phyloP scores from a whole-genome alignment of 1,140 invertebrate genomes.

The Saccostrea echinata region DNA sequence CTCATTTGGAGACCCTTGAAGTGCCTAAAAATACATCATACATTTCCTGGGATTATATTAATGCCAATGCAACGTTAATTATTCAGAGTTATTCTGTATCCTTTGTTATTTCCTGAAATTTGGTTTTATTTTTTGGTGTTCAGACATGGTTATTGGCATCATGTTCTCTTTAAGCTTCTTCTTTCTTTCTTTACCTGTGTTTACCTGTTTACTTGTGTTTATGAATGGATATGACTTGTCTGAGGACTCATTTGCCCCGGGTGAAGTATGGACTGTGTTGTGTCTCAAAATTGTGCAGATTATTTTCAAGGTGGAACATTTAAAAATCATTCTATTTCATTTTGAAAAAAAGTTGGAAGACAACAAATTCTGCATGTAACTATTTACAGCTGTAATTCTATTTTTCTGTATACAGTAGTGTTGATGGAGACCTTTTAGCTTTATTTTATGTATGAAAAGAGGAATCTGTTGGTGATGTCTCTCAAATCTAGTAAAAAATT shows the following conservation, averaged over 20 bases:
- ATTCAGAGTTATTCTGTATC: not conserved
- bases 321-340: too few relatives aligned
- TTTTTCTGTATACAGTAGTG: too few relatives aligned
- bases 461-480: too few relatives aligned
- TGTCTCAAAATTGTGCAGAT: not conserved
- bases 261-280: not conserved
- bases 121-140: too few relatives aligned
- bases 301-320: slow-evolving; percentile 12
- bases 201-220: not conserved
- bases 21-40: not conserved
- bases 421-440: too few relatives aligned
- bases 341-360: too few relatives aligned
- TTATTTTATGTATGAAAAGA: too few relatives aligned
- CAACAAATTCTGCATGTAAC: too few relatives aligned
- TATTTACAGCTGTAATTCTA: too few relatives aligned
- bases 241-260: not conserved
- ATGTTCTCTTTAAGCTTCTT: not conserved
- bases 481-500: too few relatives aligned
- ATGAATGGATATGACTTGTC: not conserved
- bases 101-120: too few relatives aligned
- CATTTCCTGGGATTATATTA: not conserved
- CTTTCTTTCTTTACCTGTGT: too few relatives aligned
- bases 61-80: not conserved
- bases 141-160: not conserved
- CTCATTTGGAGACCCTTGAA: slow-evolving; percentile 1